Percentiles rank a stretch among this genome's conserved stretches.
Evolutionary conservation across 2,888 invertebrate genomes (phyloP).

Genomic region (Zeuzera pyrina): DNA sequence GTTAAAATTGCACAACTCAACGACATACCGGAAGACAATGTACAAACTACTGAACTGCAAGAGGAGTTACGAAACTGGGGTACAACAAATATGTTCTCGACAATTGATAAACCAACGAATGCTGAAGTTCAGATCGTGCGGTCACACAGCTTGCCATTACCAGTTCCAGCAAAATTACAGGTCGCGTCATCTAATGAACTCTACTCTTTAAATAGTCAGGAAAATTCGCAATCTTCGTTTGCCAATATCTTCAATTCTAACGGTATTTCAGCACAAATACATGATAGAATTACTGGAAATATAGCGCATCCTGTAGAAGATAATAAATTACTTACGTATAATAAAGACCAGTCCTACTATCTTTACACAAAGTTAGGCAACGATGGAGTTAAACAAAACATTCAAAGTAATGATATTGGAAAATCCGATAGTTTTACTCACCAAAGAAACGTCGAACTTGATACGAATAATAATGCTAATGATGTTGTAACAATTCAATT

Average conservation of each 20-base stretch:
- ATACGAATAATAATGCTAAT: slow-evolving; percentile 21
- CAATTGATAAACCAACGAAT: slow-evolving; percentile 23
- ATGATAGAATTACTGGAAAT: slow-evolving; percentile 56
- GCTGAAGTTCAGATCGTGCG: slow-evolving; percentile 41
- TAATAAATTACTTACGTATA: slow-evolving; percentile 51
- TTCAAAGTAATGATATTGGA: slow-evolving; percentile 12
- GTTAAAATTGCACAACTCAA: slow-evolving; percentile 22
- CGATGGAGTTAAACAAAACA: slow-evolving; percentile 21
- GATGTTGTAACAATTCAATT: slow-evolving; percentile 40
- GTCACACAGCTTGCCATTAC: slow-evolving; percentile 32
- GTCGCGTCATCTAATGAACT: slow-evolving; percentile 25
- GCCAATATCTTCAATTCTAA: slow-evolving; percentile 33
- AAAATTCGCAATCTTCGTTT: slow-evolving; percentile 23
- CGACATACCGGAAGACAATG: slow-evolving; percentile 19
- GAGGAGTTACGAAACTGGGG: slow-evolving; percentile 18
- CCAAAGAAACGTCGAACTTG: slow-evolving; percentile 21
- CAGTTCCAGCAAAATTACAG: slow-evolving; percentile 32
- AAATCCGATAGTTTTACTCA: too few species aligned
- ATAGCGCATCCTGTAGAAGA: slow-evolving; percentile 50
- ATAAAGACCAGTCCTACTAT: slow-evolving; percentile 57
- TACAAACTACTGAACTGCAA: slow-evolving; percentile 19
- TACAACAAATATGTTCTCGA: slow-evolving; percentile 13
- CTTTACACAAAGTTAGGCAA: slow-evolving; percentile 46
- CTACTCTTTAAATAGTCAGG: slow-evolving; percentile 31
- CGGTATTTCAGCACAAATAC: slow-evolving; percentile 53